Conservation (phyloP, 2,113 vertebrate species). For the Cheilinus undulatus region DNA sequence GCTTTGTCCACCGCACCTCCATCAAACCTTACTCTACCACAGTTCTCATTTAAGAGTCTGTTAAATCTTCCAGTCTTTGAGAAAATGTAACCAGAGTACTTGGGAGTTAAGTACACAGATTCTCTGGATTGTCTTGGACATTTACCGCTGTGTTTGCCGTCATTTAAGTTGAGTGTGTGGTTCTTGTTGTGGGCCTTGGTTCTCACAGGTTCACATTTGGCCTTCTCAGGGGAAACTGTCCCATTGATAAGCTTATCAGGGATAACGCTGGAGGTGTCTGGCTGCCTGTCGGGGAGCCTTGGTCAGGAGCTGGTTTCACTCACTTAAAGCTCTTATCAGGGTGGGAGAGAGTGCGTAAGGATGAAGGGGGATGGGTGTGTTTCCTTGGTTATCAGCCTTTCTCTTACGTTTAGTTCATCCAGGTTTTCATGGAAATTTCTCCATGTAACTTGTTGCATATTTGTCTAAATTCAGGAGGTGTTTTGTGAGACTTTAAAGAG, state of each 20-base stretch:
- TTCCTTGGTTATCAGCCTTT: neutral
- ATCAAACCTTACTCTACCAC: neutral
- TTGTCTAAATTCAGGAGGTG: neutral
- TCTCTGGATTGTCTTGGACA: neutral
- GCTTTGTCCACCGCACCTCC: neutral
- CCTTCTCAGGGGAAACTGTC: conserved; percentile 51
- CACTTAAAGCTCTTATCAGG: conserved; percentile 63
- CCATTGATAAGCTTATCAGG: conserved; percentile 65
- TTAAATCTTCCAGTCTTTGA: neutral
- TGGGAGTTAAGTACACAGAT: no score
- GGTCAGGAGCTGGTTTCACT: conserved; percentile 68
- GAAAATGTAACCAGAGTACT: neutral
- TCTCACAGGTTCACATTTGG: conserved; percentile 24
- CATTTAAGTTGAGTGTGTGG: neutral
- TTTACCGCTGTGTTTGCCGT: neutral
- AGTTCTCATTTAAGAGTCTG: neutral
- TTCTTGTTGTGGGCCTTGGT: neutral
- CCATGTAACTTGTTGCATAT: neutral
- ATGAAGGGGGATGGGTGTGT: conserved; percentile 7
- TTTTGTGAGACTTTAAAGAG: neutral
- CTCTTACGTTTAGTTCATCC: neutral
- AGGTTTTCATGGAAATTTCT: neutral
- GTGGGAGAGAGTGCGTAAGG: neutral
- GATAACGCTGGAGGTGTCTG: conserved; percentile 66
- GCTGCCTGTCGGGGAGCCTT: conserved; percentile 47